phyloP scores from a whole-genome alignment of 2,797 vertebrate genomes.

The Pseudotriccus pelzelni region DNA sequence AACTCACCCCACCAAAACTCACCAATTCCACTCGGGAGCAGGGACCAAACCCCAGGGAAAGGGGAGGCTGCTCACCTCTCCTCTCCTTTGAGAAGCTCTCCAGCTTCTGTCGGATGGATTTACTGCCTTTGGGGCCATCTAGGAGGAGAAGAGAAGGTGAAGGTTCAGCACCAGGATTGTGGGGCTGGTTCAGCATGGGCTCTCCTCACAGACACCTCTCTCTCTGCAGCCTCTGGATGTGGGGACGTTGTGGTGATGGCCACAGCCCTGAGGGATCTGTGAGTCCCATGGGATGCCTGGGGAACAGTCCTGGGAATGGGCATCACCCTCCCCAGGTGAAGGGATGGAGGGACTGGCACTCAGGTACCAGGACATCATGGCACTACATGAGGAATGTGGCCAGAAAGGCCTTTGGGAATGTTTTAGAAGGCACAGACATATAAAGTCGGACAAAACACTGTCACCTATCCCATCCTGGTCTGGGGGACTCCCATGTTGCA shows the following conservation, averaged over 20 bases:
- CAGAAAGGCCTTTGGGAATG: neutral
- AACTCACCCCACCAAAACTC: neutral
- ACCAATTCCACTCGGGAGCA: rapidly evolving
- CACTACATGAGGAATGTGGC: rapidly evolving
- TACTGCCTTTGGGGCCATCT: constrained; percentile 81
- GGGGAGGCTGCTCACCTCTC: constrained; percentile 74
- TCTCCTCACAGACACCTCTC: neutral
- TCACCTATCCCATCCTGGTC: neutral
- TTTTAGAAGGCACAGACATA: neutral
- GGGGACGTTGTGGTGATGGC: neutral
- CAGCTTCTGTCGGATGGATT: constrained; percentile 84
- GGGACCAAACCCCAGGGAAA: rapidly evolving
- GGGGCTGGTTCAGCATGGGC: no score
- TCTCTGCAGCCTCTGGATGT: neutral
- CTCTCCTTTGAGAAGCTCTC: constrained; percentile 88
- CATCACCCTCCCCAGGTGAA: neutral
- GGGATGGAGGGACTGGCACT: neutral
- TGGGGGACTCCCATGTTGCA: no score
- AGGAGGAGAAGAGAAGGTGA: neutral
- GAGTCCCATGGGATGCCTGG: neutral
- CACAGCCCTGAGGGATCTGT: neutral
- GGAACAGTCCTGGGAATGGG: neutral
- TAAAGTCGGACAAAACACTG: neutral
- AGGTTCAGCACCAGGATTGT: neutral
- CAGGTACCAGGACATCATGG: neutral